These are phyloP conservation scores for Aptenodytes patagonicus DNA, from an alignment of 2,113 vertebrate genomes.

Conservation along the genomic window DNA sequence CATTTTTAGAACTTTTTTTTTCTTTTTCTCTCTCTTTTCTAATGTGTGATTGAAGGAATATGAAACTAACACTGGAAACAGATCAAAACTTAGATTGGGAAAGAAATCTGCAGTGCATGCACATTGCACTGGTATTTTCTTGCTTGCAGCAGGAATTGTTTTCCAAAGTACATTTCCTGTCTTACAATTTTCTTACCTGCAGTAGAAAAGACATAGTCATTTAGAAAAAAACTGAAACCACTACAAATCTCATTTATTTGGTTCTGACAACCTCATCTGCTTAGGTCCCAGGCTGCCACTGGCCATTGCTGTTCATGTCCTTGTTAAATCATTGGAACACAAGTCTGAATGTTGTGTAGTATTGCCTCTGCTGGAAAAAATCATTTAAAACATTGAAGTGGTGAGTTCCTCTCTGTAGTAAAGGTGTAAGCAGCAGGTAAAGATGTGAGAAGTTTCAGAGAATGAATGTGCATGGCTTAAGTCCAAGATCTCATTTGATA, in stretches of 20 bases:
- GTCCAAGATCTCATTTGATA: background rate
- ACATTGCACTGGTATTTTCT: background rate
- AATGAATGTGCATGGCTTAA: background rate
- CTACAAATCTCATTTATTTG: slow-evolving; percentile 19
- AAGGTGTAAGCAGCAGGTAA: background rate
- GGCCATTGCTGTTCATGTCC: background rate
- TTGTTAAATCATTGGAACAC: slow-evolving; percentile 28
- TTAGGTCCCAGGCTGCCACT: background rate
- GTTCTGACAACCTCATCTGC: slow-evolving; percentile 18
- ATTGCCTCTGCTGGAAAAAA: background rate
- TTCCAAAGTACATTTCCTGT: background rate
- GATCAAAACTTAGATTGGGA: background rate
- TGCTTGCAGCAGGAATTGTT: slow-evolving; percentile 10
- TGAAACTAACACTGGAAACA: background rate
- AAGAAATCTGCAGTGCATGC: background rate
- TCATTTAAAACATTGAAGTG: background rate
- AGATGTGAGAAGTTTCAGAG: background rate
- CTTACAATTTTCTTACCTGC: slow-evolving; percentile 21
- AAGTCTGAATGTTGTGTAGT: background rate
- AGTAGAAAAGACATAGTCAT: background rate
- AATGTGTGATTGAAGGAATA: background rate
- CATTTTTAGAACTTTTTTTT: background rate
- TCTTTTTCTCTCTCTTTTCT: background rate
- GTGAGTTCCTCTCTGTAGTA: background rate
- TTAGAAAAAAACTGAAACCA: background rate